Percentiles rank a stretch among this genome's conserved stretches.
Conservation (phyloP, 30 jellyfish, hydroid and myxozoan genomes). For the Mastigias papua region DNA sequence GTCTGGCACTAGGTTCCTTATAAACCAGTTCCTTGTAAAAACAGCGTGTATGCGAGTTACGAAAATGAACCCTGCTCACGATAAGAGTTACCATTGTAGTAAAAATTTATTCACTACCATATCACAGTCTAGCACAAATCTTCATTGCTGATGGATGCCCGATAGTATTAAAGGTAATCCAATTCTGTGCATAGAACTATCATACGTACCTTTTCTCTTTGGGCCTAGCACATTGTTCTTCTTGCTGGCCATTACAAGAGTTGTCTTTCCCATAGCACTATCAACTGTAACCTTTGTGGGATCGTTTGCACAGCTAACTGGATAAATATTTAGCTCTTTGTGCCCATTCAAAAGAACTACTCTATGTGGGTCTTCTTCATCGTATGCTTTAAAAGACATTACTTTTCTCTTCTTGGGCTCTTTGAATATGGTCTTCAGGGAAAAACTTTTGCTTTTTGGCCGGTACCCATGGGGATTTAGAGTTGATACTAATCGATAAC, state of each 20-base stretch:
- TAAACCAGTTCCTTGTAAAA: too few relatives aligned
- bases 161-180: too few relatives aligned
- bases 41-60: too few relatives aligned
- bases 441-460: constrained; percentile 86
- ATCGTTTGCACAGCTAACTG: constrained; percentile 62
- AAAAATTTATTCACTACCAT: too few relatives aligned
- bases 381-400: constrained; percentile 86
- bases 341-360: constrained; percentile 79
- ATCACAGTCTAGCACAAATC: too few relatives aligned
- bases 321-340: constrained; percentile 65
- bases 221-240: not conserved
- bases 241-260: constrained; percentile 34
- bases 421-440: constrained; percentile 93
- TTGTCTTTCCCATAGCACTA: constrained; percentile 30
- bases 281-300: constrained; percentile 69
- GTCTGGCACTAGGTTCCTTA: too few relatives aligned
- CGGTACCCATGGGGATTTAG: constrained; percentile 94
- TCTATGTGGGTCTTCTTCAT: constrained; percentile 71
- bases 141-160: too few relatives aligned
- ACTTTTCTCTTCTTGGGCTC: constrained; percentile 82
- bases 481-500: constrained; percentile 87
- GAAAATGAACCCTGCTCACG: too few relatives aligned
- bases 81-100: too few relatives aligned
- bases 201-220: constrained; percentile 5
- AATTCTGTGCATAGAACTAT: too few relatives aligned